Percentiles rank a stretch among this genome's conserved stretches.
Conservation (phyloP, 2,888 invertebrate species). For the Drosophila borborema region DNA sequence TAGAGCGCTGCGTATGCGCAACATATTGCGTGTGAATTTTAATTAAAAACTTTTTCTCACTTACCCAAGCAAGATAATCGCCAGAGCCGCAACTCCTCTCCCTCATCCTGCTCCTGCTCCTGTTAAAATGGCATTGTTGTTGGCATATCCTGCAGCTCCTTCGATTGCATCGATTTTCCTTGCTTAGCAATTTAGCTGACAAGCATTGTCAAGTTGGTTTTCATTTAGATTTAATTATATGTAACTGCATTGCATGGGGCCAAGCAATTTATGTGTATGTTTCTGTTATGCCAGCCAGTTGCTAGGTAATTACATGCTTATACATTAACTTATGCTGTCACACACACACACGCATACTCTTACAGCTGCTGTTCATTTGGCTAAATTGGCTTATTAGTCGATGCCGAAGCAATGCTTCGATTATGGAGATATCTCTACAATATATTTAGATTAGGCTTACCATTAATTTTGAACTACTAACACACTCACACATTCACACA, state of each 20-base stretch:
- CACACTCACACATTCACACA: not conserved
- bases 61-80: slow-evolving; percentile 72
- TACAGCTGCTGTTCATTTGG: slow-evolving; percentile 32
- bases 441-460: slow-evolving; percentile 23
- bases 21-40: slow-evolving; percentile 81
- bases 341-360: slow-evolving; percentile 6
- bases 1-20: slow-evolving; percentile 74
- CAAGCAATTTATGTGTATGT: slow-evolving; percentile 46
- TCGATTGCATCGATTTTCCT: slow-evolving; percentile 78
- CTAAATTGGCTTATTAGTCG: slow-evolving; percentile 36
- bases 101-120: too few species aligned
- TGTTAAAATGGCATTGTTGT: slow-evolving; percentile 1
- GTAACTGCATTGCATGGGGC: slow-evolving; percentile 45
- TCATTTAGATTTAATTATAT: slow-evolving; percentile 71
- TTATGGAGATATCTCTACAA: slow-evolving; percentile 34
- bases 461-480: slow-evolving; percentile 30
- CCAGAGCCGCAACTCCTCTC: slow-evolving; percentile 3
- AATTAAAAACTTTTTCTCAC: slow-evolving; percentile 78
- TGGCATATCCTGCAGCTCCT: slow-evolving; percentile 32
- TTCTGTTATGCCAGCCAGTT: slow-evolving; percentile 48
- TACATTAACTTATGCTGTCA: slow-evolving; percentile 56
- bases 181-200: slow-evolving; percentile 36
- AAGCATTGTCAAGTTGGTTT: slow-evolving; percentile 52
- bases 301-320: slow-evolving; percentile 50
- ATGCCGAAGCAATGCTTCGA: slow-evolving; percentile 13